Percentiles rank a stretch among this genome's conserved stretches.
These are phyloP conservation scores for Hecatera dysodea DNA, from an alignment of 2,888 invertebrate genomes.

Conservation along the genomic window DNA sequence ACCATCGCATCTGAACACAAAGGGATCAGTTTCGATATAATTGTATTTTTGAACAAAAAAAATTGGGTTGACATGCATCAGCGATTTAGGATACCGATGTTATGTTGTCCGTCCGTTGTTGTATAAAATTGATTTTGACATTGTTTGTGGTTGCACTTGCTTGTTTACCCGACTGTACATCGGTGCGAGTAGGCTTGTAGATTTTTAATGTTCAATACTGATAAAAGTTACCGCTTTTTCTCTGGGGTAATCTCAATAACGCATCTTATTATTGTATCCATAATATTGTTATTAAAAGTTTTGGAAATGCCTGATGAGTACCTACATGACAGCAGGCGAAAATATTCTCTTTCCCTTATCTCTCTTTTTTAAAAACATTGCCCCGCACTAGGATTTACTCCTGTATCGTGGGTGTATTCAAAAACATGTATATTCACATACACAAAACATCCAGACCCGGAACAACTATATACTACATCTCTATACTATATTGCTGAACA, in stretches of 20 bases:
- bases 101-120: slow-evolving; percentile 61
- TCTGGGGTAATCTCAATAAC: background rate
- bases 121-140: slow-evolving; percentile 65
- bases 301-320: too few relatives aligned
- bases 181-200: slow-evolving; percentile 1
- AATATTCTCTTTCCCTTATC: too few relatives aligned
- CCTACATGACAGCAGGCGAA: too few relatives aligned
- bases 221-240: slow-evolving; percentile 4
- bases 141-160: slow-evolving; percentile 63
- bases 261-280: too few relatives aligned
- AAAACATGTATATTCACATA: too few relatives aligned
- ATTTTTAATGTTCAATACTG: slow-evolving; percentile 28
- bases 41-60: slow-evolving; percentile 80
- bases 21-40: slow-evolving; percentile 77
- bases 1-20: slow-evolving; percentile 60
- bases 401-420: too few relatives aligned
- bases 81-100: slow-evolving; percentile 65
- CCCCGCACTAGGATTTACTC: too few relatives aligned
- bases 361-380: too few relatives aligned
- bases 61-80: slow-evolving; percentile 76
- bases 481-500: too few relatives aligned
- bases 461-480: too few relatives aligned
- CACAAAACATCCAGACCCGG: too few relatives aligned
- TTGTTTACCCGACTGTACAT: slow-evolving; percentile 58
- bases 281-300: too few relatives aligned